phyloP scores from a whole-genome alignment of 1,140 invertebrate genomes.

The Scaptomyza graminum region DNA sequence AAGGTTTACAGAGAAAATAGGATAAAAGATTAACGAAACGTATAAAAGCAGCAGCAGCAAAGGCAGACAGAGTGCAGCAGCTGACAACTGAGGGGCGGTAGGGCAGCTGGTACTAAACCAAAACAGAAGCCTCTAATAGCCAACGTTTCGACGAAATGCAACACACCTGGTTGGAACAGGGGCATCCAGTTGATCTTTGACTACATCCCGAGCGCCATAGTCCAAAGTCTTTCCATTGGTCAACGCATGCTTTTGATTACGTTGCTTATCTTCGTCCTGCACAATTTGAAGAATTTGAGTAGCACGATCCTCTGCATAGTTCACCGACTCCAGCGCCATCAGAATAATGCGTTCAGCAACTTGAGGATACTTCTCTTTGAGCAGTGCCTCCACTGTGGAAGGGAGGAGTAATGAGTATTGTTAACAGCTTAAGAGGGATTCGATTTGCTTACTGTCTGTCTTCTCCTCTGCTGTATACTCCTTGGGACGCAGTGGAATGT shows the following conservation, averaged over 20 bases:
- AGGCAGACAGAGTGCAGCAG: slow-evolving; percentile 2
- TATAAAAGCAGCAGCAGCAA: slow-evolving; percentile 44
- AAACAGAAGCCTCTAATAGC: slow-evolving; percentile 3
- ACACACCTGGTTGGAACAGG: slow-evolving; percentile 45
- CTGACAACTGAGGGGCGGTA: slow-evolving; percentile 20
- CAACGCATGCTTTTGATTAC: slow-evolving; percentile 42
- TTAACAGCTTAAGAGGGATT: too few species aligned
- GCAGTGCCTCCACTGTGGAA: slow-evolving; percentile 88
- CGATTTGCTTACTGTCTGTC: slow-evolving; percentile 86
- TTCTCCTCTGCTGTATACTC: slow-evolving; percentile 90
- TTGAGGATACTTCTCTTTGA: slow-evolving; percentile 90
- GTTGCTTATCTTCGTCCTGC: slow-evolving; percentile 85
- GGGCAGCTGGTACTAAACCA: not conserved
- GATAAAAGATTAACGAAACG: slow-evolving; percentile 73
- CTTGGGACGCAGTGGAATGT: slow-evolving; percentile 86
- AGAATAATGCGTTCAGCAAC: slow-evolving; percentile 91
- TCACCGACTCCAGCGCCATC: slow-evolving; percentile 94
- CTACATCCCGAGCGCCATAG: slow-evolving; percentile 7
- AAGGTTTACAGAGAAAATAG: slow-evolving; percentile 75
- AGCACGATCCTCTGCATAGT: slow-evolving; percentile 92
- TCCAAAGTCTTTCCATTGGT: slow-evolving; percentile 29
- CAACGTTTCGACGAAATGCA: too few species aligned
- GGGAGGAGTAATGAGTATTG: not conserved
- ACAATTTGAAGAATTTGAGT: slow-evolving; percentile 91
- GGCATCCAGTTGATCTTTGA: slow-evolving; percentile 53